These are phyloP conservation scores for Muscidifurax raptorellus DNA, from an alignment of 1,140 invertebrate species.

Conservation along the genomic window DNA sequence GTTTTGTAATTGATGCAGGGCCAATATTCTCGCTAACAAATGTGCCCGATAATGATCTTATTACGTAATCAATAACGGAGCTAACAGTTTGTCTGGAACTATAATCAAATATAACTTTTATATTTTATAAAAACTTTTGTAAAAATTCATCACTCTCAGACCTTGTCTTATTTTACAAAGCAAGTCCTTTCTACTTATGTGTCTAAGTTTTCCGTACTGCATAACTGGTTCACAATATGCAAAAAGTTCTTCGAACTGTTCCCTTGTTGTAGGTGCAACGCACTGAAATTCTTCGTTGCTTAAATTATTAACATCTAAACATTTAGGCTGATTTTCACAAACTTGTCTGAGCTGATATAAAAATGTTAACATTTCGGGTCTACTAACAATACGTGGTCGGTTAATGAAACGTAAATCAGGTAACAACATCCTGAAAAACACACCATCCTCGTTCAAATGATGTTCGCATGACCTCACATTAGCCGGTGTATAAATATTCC, in stretches of 20 bases:
- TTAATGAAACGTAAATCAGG: conserved; percentile 34
- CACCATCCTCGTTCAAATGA: conserved; percentile 39
- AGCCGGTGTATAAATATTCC: conserved; percentile 40
- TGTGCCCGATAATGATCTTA: neutral
- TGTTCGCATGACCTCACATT: conserved; percentile 21
- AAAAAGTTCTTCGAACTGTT: conserved; percentile 36
- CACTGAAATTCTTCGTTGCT: conserved; percentile 20
- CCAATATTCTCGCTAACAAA: neutral
- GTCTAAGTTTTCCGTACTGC: too few relatives aligned
- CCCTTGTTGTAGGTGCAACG: neutral
- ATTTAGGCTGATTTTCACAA: neutral
- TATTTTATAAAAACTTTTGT: too few relatives aligned
- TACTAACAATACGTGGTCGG: conserved; percentile 27
- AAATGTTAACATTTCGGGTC: neutral
- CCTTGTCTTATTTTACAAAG: conserved; percentile 51
- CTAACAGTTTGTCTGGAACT: conserved; percentile 33
- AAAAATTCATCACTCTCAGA: conserved; percentile 46
- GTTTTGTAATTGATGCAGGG: neutral
- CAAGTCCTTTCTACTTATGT: conserved; percentile 24
- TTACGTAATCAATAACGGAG: neutral
- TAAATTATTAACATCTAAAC: conserved; percentile 5
- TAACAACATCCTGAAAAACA: conserved; percentile 12
- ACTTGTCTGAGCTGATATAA: conserved; percentile 5
- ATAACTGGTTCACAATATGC: conserved; percentile 26
- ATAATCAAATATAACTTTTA: conserved; percentile 46